Conservation (phyloP, 2,113 vertebrate genomes). For the Cercopithecus mona region DNA sequence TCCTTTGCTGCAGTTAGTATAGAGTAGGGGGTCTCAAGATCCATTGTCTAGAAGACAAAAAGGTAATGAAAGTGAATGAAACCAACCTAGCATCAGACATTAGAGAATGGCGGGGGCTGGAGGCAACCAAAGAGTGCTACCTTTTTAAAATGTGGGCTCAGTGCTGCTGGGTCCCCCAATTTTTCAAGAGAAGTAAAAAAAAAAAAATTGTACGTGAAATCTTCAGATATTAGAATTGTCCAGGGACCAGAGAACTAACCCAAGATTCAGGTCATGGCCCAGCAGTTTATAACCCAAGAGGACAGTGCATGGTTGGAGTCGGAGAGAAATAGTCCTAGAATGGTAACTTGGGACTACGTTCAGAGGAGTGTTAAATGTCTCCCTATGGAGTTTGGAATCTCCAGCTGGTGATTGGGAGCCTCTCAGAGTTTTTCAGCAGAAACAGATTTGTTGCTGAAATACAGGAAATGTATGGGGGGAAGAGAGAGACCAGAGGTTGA, state of each 20-base stretch:
- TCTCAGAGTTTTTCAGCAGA: neutral
- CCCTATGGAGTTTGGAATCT: neutral
- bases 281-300: no score
- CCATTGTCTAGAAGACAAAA: neutral
- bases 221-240: neutral
- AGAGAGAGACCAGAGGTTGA: neutral
- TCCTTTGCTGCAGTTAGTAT: neutral
- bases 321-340: no score
- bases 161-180: neutral
- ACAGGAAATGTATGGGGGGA: neutral
- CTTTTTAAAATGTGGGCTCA: neutral
- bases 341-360: neutral
- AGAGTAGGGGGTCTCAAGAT: neutral
- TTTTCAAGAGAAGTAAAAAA: neutral
- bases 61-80: neutral
- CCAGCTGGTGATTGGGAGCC: neutral
- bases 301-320: rapidly evolving
- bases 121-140: neutral
- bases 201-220: neutral
- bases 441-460: neutral
- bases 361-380: neutral
- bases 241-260: neutral
- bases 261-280: neutral
- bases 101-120: no score
- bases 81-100: neutral